Percentiles rank a stretch among this genome's conserved stretches.
phyloP scores from a whole-genome alignment of 2,113 vertebrate species.

The Collichthys lucidus region DNA sequence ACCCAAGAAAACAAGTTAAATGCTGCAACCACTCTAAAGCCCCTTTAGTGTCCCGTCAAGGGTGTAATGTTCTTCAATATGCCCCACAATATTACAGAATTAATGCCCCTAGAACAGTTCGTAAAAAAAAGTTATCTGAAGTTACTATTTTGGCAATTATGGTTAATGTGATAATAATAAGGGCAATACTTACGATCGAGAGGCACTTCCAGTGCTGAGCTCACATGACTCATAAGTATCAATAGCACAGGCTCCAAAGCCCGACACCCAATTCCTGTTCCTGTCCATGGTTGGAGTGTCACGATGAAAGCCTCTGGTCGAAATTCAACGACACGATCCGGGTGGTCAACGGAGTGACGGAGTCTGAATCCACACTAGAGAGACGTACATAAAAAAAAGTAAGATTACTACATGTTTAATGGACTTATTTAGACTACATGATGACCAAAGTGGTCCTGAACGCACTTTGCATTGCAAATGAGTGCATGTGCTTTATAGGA shows the following conservation, averaged over 20 bases:
- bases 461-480: neutral
- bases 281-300: slow-evolving; percentile 79
- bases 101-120: neutral
- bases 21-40: neutral
- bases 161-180: neutral
- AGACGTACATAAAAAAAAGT: neutral
- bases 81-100: neutral
- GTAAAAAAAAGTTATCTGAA: neutral
- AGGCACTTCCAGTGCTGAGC: slow-evolving; percentile 93
- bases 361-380: slow-evolving; percentile 50
- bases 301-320: slow-evolving; percentile 36
- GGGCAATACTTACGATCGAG: slow-evolving; percentile 92
- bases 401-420: neutral
- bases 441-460: neutral
- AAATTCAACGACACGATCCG: slow-evolving; percentile 63
- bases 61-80: slow-evolving; percentile 3
- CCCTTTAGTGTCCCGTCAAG: neutral
- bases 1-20: neutral
- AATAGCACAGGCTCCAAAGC: slow-evolving; percentile 82
- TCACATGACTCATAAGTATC: slow-evolving; percentile 88
- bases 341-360: slow-evolving; percentile 4
- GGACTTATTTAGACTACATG: neutral
- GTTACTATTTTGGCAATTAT: neutral
- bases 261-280: slow-evolving; percentile 78
- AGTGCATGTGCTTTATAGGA: neutral